Base-by-base conservation (phyloP, 2,797 vertebrate genomes). In the Sebastiscus albofasciatus region DNA sequence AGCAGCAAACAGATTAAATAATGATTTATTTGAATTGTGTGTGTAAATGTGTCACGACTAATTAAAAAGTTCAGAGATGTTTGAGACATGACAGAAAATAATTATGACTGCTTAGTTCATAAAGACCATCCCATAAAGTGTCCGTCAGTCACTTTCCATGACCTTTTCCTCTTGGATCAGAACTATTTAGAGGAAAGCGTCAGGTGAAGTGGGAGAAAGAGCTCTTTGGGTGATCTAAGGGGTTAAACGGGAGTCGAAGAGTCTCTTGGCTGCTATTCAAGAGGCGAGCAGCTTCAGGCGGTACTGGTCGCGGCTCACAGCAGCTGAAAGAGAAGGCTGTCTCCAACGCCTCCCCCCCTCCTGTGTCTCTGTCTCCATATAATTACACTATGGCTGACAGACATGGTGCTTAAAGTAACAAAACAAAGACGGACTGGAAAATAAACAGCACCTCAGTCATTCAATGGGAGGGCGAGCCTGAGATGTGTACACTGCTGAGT, bases 361-460 rank as follows among this genome's bases (percentile, higher is more conserved):
- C 90, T 86, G 91, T 62, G 93, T 92, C 94, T 94, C 92, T 94
- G 94, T 96, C 95, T 95, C 95, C 94, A 95, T 94, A 93, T 96
- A 96, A 96, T 96, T 96, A 96, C 94, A 94, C 93, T 91, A 90
- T 84, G 93, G 93, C 94, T 96, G 95, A 96, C 94, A 96, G 95
- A 96, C 95, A 93, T 89, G 88, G 92, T 94, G 94, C 95, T 96
- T 96, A 96, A 94, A 95, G 94, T 94, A 95, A 96, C 94, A 96
- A 96, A 96, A 96, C 95, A 96, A 95, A 95, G 95, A 92, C 91
- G 27, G 87, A 77, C 90, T 93, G 93, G 92, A 94, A 95, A 96
- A 95, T 95, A 96, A 95, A 95, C 95, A 95, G 90, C 87, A 83
- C 86, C 92, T 87, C 88, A 86, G 88, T 83, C 87, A 72, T 88